Percentiles rank a stretch among this genome's conserved stretches.
Conservation (phyloP, 2,888 invertebrate genomes). For the Acanthosepion esculentum region DNA sequence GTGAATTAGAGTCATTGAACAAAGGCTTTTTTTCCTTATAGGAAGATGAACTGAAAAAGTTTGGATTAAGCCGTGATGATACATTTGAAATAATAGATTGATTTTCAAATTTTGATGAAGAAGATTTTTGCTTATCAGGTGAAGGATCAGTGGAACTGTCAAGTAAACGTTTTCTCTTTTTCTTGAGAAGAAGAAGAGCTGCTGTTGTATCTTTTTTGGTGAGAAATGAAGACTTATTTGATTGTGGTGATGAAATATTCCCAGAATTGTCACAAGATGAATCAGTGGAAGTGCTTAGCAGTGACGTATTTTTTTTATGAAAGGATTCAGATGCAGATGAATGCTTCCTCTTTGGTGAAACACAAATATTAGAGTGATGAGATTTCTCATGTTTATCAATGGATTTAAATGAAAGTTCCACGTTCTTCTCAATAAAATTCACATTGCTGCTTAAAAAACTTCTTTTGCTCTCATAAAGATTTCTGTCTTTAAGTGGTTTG, state of each 20-base stretch:
- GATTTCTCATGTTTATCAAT: background rate
- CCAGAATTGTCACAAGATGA: background rate
- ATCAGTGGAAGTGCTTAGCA: background rate
- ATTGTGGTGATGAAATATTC: background rate
- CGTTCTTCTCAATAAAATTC: background rate
- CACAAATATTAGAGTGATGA: background rate
- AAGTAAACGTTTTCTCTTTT: background rate
- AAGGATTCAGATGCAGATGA: background rate
- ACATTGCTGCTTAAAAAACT: background rate
- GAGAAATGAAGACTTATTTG: background rate
- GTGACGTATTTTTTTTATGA: background rate
- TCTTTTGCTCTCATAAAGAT: background rate
- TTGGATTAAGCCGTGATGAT: background rate
- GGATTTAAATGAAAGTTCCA: background rate
- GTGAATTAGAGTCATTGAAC: background rate
- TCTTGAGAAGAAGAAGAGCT: background rate
- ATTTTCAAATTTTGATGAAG: background rate
- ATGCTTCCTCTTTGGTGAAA: background rate
- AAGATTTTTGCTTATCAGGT: background rate
- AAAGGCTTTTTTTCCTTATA: conserved; percentile 15
- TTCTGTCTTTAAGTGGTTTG: background rate
- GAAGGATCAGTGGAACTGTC: background rate
- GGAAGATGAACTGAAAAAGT: background rate
- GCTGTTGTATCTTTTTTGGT: background rate
- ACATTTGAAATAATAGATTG: background rate